A percentile compares a stretch with the other conserved stretches of the same genome.
Conservation (phyloP, 2,888 invertebrate genomes). For the Melanargia galathea region DNA sequence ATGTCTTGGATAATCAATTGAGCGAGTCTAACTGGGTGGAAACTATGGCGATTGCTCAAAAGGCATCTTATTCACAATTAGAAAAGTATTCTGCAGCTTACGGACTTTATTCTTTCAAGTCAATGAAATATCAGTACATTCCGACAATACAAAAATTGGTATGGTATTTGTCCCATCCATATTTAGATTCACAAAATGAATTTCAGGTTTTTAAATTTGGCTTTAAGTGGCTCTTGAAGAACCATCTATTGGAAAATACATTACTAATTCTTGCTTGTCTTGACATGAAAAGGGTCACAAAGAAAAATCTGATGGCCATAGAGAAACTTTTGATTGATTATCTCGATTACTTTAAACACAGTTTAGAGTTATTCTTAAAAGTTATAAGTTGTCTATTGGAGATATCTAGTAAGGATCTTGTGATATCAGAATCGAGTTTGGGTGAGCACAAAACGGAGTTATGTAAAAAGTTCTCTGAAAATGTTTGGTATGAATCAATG, state of each 20-base stretch:
- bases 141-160: slow-evolving; percentile 58
- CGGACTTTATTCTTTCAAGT: slow-evolving; percentile 62
- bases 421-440: slow-evolving; percentile 45
- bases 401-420: slow-evolving; percentile 43
- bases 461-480: slow-evolving; percentile 55
- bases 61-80: slow-evolving; percentile 53
- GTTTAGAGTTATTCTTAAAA: slow-evolving; percentile 52
- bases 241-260: slow-evolving; percentile 59
- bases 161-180: slow-evolving; percentile 73
- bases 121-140: slow-evolving; percentile 59
- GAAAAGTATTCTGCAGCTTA: slow-evolving; percentile 56
- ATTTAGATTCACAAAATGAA: slow-evolving; percentile 59
- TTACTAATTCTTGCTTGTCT: slow-evolving; percentile 64
- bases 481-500: slow-evolving; percentile 60
- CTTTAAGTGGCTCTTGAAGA: slow-evolving; percentile 57
- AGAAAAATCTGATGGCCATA: slow-evolving; percentile 54
- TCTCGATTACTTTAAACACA: slow-evolving; percentile 42
- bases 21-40: slow-evolving; percentile 60
- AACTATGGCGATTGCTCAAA: slow-evolving; percentile 63
- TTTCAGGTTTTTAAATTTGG: slow-evolving; percentile 69
- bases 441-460: slow-evolving; percentile 46
- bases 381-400: slow-evolving; percentile 58
- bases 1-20: slow-evolving; percentile 58
- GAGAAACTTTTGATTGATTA: slow-evolving; percentile 47
- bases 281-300: slow-evolving; percentile 55